Evolutionary conservation across 1,140 invertebrate genomes (phyloP).

Genomic region (Steinernema khuongi): DNA sequence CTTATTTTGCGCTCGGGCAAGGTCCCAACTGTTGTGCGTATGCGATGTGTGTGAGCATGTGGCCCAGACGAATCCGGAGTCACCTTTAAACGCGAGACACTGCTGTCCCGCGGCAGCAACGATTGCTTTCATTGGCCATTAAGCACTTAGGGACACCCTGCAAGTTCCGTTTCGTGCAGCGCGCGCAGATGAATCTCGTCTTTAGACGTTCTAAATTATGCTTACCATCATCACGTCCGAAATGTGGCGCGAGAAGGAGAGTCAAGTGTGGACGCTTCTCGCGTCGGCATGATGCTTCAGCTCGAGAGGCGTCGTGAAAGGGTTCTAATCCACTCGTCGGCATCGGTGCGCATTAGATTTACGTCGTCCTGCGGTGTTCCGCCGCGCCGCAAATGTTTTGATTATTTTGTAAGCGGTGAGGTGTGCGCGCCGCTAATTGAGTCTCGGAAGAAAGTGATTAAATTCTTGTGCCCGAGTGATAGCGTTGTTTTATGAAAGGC

Average conservation of each 20-base stretch:
- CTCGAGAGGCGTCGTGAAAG: not conserved
- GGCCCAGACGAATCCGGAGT: not conserved
- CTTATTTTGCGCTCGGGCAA: not conserved
- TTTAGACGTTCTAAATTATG: not conserved
- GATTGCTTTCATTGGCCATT: not conserved
- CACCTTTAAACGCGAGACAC: not conserved
- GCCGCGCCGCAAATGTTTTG: not conserved
- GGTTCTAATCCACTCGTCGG: not conserved
- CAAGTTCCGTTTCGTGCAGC: not conserved
- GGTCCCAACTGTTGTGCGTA: not conserved
- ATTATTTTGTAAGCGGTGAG: not conserved
- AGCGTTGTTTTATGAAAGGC: not conserved
- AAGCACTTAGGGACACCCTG: not conserved
- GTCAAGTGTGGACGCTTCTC: not conserved
- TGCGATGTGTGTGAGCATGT: not conserved
- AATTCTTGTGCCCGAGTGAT: constrained; percentile 10
- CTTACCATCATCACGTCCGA: not conserved
- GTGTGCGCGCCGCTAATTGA: not conserved
- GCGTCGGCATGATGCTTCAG: not conserved
- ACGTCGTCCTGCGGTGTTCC: not conserved
- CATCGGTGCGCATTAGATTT: not conserved
- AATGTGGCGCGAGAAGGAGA: not conserved
- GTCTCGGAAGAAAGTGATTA: not conserved
- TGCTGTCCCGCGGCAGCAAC: not conserved
- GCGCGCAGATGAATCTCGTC: not conserved